Base-by-base conservation (phyloP, 2,113 vertebrate species). In the Alosa alosa region DNA sequence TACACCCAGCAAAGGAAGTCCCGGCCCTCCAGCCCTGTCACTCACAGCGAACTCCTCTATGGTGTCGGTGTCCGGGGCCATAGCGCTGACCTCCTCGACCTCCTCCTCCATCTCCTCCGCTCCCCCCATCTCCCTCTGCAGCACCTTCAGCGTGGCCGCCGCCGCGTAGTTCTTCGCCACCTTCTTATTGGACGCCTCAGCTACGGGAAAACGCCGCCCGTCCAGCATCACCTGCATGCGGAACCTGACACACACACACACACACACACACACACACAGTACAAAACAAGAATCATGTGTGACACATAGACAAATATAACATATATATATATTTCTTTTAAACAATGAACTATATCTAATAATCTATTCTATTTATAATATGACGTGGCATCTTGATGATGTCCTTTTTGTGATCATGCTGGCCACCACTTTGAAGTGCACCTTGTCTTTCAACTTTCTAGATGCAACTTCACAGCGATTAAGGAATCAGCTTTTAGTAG, bases 111-210 rank as follows among this genome's bases (percentile, higher is more conserved):
- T 57, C 13, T 84, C 85, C 41, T 57, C 72, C 1, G 82, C 91
- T 3, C 94, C 44, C 0, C 95, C 92, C 0, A 92, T 94, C 85
- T 99, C 97, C 0, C 88, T 92, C 1, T 96, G 91, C 47, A 99
- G 95, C 6, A 97, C 89, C 6, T 82, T 95, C 90, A 99, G 94
- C 0, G 98, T 97, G 0, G 95, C 96, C 0, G 96, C 94, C 0
- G 98, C 98, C 0, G 98, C 97, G 0, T 98, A 97, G 88, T 99
- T 98, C 84, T 98, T 99, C 0, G 98, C 98, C 0, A 97, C 94
- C 78, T 99, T 99, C 90, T 99, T 99, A 92, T 96, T 99, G 47
- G 96, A 96, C 0, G 97, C 98, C 90, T 99, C 97, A 0, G 96
- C 96, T 0, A 96, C 91, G 6, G 98, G 98, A 91, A 99, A 99